A percentile compares a stretch with the other conserved stretches of the same genome.
Evolutionary conservation across 2,113 vertebrate genomes (phyloP).

Genomic region (Synchiropus splendidus): DNA sequence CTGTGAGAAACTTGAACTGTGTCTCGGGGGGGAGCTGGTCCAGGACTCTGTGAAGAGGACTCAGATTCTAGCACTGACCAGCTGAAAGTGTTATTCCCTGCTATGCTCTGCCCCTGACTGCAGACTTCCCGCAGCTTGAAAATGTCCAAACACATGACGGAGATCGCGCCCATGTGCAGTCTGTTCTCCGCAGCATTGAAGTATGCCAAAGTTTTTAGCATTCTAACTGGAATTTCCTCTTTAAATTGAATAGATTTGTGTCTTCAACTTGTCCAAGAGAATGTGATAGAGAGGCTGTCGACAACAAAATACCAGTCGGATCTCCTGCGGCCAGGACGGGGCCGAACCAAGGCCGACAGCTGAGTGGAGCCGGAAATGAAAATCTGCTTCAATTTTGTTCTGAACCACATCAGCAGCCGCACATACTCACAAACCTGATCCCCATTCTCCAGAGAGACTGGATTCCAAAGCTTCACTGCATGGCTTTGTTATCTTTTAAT

Average conservation of each 20-base stretch:
- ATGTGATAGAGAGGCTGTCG: constrained; percentile 18
- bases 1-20: constrained; percentile 48
- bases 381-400: no score
- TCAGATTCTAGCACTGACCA: constrained; percentile 21
- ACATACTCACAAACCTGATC: no score
- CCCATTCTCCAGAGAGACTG: no score
- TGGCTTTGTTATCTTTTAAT: no score
- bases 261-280: no score
- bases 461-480: no score
- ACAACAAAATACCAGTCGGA: constrained; percentile 11
- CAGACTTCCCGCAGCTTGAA: not conserved
- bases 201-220: no score
- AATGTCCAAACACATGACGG: no score
- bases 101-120: constrained; percentile 4
- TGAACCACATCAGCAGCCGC: no score
- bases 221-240: no score
- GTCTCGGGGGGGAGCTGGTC: constrained; percentile 20
- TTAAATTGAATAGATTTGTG: no score
- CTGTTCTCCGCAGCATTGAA: not conserved
- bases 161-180: constrained; percentile 3
- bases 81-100: constrained; percentile 18
- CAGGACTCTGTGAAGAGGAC: constrained; percentile 14
- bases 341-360: constrained; percentile 1
- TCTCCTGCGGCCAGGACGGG: not conserved
- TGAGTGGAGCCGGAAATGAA: no score